Evolutionary conservation across 2,113 vertebrate species (phyloP), one percentile per base, ranked within the genome.

Genomic region (Cephalopholis sonnerati): DNA sequence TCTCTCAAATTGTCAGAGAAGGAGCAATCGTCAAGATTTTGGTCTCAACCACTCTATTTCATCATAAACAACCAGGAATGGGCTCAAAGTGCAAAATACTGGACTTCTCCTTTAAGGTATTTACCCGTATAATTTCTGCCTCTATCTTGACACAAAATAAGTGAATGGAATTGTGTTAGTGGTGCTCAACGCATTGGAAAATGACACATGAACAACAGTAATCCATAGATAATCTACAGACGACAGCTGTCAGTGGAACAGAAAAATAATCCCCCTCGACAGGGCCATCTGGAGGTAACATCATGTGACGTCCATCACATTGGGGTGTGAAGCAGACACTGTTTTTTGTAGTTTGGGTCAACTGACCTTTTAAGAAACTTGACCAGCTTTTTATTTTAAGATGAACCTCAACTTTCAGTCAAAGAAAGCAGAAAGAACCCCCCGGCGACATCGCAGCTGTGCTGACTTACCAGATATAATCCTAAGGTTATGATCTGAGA

Each of bases 331-430:
- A 16, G 29, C 39, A 67, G 22, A 67, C 0, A 2, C 39, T 63
- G 4, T 24, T 18, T 61, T 67, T 29, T 50, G 41, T 66, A 15
- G 2, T 67, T 61, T 50, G 46, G 25, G 1, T 74, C 50, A 70
- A 75, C 15, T 55, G 9, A 11, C 24, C 3, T 22, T 41, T 58
- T 7, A 63, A 54, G 13, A 10, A 32, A 58, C 51, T 10, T 5
- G 8, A 55, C 55, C 32, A 18, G 44, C 25, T 27, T 61, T 68
- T 59, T n/a, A 79, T 70, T 72, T 65, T 20, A 44, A 32, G 25
- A 36, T 36, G 16, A 36, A 53, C 29, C 17, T 66, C 4, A 51
- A 20, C 8, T 36, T n/a, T 17, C 25, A 68, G 10, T 46, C 4
- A 13, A 54, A 18, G 24, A 54, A 7, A 20, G n/a, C 32, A 61